Evolutionary conservation across 2,113 vertebrate species (phyloP), one percentile per base, ranked within the genome.

Genomic region (Alosa alosa): DNA sequence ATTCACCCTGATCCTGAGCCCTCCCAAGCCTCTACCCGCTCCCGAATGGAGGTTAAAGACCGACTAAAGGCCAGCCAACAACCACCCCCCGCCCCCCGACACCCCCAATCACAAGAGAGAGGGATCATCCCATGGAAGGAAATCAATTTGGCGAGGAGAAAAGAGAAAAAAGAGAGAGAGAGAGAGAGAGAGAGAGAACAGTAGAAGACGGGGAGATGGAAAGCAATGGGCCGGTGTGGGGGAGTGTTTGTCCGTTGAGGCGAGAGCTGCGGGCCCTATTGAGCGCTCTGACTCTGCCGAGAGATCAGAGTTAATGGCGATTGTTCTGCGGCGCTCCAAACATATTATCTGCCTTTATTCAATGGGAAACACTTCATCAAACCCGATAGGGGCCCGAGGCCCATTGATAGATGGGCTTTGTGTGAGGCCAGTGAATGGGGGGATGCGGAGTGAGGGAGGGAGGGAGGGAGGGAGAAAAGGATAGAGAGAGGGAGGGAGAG

Each of bases 331-430:
- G 96, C 96, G 96, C 96, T 98, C 96, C 95, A 97, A 97, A 98
- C 97, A 96, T 97, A 98, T 99, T 98, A 98, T 99, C 97, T 97
- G 96, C 96, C 22, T 96, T 97, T 96, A 97, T 97, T 98, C 97
- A 99, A 98, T 98, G 96, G 96, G 96, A 97, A 98, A 97, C 97
- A 99, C 97, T 99, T 97, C 97, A 99, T 99, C 97, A 99, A 99
- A 96, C 96, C 93, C 93, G 94, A 96, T 96, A 96, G 96, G 96
- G 95, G 96, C 97, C 97, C 93, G 94, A 95, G 95, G 97, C 96
- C 96, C 96, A 98, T 98, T 99, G 97, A 99, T 97, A 95, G 96
- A 96, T 96, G 95, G 95, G 96, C 96, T 94, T 97, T 98, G 97
- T 98, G 97, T 97, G 96, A 94, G 97, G 96, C 94, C 97, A 95